Conservation (phyloP, 2,888 invertebrate species). For the Griposia aprilina region DNA sequence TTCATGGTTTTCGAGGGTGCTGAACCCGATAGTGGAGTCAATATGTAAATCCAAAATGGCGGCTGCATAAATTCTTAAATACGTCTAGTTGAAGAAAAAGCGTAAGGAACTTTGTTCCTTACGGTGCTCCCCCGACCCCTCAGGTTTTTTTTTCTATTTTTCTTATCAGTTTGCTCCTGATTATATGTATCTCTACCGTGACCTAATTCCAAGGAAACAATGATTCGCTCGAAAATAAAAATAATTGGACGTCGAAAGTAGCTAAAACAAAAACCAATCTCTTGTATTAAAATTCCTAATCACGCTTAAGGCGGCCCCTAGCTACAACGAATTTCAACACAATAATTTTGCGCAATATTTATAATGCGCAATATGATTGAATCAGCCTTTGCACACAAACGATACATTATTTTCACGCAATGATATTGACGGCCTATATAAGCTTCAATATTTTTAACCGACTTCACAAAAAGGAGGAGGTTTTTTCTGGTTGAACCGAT, state of each 20-base stretch:
- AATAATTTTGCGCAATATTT: not conserved
- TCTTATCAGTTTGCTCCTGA: conserved; percentile 33
- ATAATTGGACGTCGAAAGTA: conserved; percentile 20
- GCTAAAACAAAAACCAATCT: conserved; percentile 33
- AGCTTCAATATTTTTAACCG: not conserved
- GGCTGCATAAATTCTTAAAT: too few relatives aligned
- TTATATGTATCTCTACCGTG: conserved; percentile 33
- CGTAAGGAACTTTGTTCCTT: too few relatives aligned
- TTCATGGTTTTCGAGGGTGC: too few relatives aligned
- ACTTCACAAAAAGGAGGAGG: too few relatives aligned
- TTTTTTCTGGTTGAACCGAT: too few relatives aligned
- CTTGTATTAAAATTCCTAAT: conserved; percentile 42
- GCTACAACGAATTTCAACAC: too few relatives aligned
- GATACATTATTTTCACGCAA: not conserved
- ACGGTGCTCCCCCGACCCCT: not conserved
- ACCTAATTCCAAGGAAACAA: conserved; percentile 19
- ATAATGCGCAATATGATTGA: not conserved
- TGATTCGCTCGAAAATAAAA: conserved; percentile 31
- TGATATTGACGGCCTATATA: not conserved
- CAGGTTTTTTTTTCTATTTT: conserved; percentile 5
- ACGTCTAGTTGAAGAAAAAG: too few relatives aligned
- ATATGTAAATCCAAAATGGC: too few relatives aligned
- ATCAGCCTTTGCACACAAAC: not conserved
- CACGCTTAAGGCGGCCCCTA: not conserved
- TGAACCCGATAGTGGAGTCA: too few relatives aligned